Conservation (phyloP, 1,140 invertebrate genomes). For the Amyelois transitella region DNA sequence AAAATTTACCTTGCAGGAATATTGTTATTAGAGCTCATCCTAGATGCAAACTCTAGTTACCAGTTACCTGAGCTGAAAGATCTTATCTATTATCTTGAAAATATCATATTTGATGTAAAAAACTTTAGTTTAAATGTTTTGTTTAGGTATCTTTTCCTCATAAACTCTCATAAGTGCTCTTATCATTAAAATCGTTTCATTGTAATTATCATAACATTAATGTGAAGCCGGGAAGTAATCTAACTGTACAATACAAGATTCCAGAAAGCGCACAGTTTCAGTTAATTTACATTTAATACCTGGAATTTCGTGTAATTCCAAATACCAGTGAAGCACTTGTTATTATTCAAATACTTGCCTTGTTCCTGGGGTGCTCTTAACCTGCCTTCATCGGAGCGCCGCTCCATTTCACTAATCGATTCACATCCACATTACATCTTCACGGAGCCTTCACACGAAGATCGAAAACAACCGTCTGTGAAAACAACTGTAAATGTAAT, state of each 20-base stretch:
- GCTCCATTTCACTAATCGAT: conserved; percentile 44
- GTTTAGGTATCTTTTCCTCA: too few species aligned
- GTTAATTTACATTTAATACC: conserved; percentile 1
- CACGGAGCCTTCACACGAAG: conserved; percentile 1
- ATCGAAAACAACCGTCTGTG: neutral
- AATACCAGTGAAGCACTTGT: neutral
- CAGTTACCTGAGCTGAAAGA: too few species aligned
- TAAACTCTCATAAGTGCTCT: too few species aligned
- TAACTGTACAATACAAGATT: neutral
- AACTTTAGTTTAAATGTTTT: too few species aligned
- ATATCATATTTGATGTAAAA: too few species aligned
- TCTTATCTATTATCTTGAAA: too few species aligned
- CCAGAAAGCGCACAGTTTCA: neutral
- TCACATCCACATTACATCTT: conserved; percentile 34
- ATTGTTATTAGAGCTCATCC: too few species aligned
- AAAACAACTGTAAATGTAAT: conserved; percentile 4
- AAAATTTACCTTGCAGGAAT: too few species aligned
- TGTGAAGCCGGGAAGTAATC: neutral
- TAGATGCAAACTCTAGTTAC: too few species aligned
- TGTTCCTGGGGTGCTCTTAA: conserved; percentile 37
- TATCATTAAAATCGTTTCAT: too few species aligned
- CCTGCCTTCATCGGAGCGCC: conserved; percentile 34
- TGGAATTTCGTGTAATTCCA: conserved; percentile 2
- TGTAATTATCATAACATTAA: neutral
- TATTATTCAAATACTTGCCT: conserved; percentile 22